phyloP scores from a whole-genome alignment of 2,888 invertebrate genomes.

The Lithodes maja region DNA sequence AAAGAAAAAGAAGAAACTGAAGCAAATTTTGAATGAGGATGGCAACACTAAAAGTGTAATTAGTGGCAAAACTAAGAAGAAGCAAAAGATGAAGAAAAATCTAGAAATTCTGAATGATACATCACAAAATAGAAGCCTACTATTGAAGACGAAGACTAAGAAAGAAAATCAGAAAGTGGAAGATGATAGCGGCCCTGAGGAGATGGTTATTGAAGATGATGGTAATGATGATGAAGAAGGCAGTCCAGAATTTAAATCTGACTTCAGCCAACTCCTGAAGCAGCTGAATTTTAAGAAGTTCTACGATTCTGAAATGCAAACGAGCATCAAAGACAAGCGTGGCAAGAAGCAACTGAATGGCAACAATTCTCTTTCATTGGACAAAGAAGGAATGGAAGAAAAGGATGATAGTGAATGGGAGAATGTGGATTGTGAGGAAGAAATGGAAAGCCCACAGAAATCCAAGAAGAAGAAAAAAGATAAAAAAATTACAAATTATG shows the following conservation, averaged over 20 bases:
- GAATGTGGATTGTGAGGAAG: background rate
- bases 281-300: slow-evolving; percentile 18
- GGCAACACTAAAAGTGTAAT: background rate
- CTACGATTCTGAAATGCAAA: background rate
- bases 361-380: background rate
- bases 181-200: background rate
- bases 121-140: background rate
- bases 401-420: slow-evolving; percentile 5
- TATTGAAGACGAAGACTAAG: background rate
- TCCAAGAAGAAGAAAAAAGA: background rate
- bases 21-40: background rate
- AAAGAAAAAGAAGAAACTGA: background rate
- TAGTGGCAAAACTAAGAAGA: background rate
- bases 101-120: background rate
- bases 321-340: background rate
- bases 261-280: background rate
- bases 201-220: background rate
- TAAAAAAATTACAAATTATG: background rate
- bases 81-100: background rate
- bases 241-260: slow-evolving; percentile 10
- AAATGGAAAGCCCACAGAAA: background rate
- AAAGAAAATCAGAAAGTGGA: slow-evolving; percentile 2
- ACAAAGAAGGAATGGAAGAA: background rate
- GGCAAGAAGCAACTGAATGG: slow-evolving; percentile 5
- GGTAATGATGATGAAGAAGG: background rate